Evolutionary conservation across 2,888 invertebrate genomes (phyloP).

Genomic region (Ommatoiulus sabulosus): DNA sequence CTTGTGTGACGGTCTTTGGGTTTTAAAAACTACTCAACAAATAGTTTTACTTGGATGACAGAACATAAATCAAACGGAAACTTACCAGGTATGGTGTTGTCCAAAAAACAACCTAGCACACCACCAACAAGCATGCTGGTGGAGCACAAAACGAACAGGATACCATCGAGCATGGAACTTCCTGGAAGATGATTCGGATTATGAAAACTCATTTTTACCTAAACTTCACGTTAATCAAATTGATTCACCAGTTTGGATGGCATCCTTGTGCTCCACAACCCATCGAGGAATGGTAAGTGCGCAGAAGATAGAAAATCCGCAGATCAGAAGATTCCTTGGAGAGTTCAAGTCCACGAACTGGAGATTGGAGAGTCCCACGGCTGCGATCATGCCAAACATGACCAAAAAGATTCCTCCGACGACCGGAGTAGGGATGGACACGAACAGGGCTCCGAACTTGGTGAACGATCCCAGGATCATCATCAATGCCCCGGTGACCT

Average conservation of each 20-base stretch:
- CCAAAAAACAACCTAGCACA: constrained; percentile 77
- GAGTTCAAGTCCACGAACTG: constrained; percentile 82
- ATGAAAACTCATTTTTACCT: no score
- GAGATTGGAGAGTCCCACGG: constrained; percentile 81
- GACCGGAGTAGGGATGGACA: constrained; percentile 83
- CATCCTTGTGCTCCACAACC: constrained; percentile 68
- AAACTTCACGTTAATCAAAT: no score
- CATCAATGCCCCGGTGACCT: constrained; percentile 81
- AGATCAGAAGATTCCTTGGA: constrained; percentile 62
- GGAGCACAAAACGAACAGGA: constrained; percentile 78
- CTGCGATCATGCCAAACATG: constrained; percentile 73
- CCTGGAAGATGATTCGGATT: constrained; percentile 67
- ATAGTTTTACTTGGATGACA: no score
- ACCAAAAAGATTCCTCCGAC: constrained; percentile 71
- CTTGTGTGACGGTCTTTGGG: no score
- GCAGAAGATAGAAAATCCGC: constrained; percentile 88
- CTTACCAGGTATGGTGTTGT: constrained; percentile 81
- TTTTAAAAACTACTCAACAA: no score
- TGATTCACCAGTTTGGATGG: no score
- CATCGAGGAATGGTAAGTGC: constrained; percentile 83
- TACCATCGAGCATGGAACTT: constrained; percentile 75
- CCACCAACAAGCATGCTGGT: constrained; percentile 84
- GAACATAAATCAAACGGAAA: not conserved
- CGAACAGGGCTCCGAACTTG: constrained; percentile 83
- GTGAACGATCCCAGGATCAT: constrained; percentile 79